Conservation (phyloP, 2,888 invertebrate species). For the Cosmia pyralina region DNA sequence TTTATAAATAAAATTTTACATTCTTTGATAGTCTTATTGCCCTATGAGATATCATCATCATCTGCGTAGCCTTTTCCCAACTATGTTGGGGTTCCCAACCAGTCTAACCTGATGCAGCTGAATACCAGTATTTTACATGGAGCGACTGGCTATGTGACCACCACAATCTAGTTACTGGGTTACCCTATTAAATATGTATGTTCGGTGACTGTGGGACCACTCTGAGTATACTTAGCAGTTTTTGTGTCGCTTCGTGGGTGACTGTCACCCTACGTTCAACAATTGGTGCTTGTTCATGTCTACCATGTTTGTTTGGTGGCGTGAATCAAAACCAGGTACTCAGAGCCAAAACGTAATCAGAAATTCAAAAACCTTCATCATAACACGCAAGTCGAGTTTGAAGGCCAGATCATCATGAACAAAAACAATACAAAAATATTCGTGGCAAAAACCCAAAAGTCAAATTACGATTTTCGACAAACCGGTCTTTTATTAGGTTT, state of each 20-base stretch:
- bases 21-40: neutral
- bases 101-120: neutral
- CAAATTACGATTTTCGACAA: constrained; percentile 49
- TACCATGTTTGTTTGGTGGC: neutral
- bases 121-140: neutral
- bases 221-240: neutral
- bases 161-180: neutral
- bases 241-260: neutral
- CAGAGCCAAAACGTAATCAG: neutral
- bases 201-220: neutral
- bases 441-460: constrained; percentile 63
- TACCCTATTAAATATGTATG: neutral
- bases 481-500: constrained; percentile 57
- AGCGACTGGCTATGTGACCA: neutral
- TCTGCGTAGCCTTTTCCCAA: neutral
- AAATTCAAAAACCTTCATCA: constrained; percentile 8
- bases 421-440: constrained; percentile 50
- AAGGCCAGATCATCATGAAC: constrained; percentile 42
- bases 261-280: too few relatives aligned
- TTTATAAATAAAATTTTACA: too few relatives aligned
- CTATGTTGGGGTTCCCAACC: neutral
- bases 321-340: neutral
- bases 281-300: neutral
- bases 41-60: neutral
- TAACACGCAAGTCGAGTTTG: constrained; percentile 21